phyloP scores from a whole-genome alignment of 2,113 vertebrate species.

The Chloropsis cyanopogon region DNA sequence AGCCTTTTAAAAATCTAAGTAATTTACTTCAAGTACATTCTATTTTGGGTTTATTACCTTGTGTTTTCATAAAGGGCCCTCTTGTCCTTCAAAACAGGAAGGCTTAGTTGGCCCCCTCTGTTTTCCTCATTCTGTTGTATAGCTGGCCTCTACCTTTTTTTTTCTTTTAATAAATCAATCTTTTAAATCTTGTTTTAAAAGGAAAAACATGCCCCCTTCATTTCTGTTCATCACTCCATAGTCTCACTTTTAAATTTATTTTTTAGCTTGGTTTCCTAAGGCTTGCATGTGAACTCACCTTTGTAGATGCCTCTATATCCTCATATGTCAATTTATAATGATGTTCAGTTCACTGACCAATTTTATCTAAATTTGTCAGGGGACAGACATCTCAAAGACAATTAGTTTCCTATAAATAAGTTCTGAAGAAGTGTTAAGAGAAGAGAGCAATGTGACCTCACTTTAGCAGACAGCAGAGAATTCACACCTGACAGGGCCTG shows the following conservation, averaged over 20 bases:
- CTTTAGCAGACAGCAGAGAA: not conserved
- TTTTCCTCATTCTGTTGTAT: not conserved
- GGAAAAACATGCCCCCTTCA: not conserved
- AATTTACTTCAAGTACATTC: not conserved
- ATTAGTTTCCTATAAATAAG: not conserved
- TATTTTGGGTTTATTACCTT: not conserved
- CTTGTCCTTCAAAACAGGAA: conserved; percentile 32
- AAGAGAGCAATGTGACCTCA: not conserved
- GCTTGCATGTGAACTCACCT: not conserved
- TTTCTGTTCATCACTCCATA: not conserved
- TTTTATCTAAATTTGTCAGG: not conserved
- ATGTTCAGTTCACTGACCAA: not conserved
- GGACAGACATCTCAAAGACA: not conserved
- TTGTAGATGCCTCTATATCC: not conserved
- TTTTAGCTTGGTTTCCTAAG: not conserved
- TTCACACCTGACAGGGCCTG: not conserved
- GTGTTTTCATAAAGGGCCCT: not conserved
- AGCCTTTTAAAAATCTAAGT: not conserved
- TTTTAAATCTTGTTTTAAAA: not conserved
- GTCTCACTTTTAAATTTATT: not conserved
- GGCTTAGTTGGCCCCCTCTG: not conserved
- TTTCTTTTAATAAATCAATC: not conserved
- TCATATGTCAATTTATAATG: not conserved
- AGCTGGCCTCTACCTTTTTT: not conserved
- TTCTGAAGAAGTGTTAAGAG: not conserved